Evolutionary conservation across 2,888 invertebrate species (phyloP).

Genomic region (Disparrhopalites patrizii): DNA sequence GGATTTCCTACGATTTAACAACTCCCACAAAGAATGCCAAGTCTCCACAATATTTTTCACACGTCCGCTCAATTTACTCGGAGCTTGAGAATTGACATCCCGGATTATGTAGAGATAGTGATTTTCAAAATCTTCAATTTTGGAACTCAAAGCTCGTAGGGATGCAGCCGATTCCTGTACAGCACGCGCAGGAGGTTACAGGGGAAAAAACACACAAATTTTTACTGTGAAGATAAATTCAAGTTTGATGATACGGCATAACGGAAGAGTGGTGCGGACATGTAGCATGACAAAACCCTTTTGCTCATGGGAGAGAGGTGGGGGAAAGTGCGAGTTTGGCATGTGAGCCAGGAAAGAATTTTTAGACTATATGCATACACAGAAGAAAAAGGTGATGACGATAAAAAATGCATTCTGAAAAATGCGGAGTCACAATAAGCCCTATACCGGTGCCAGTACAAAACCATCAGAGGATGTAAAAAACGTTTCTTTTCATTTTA

Average conservation of each 20-base stretch:
- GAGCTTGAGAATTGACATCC: slow-evolving; percentile 35
- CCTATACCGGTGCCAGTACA: no score
- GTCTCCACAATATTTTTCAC: slow-evolving; percentile 36
- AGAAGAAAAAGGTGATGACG: slow-evolving; percentile 5
- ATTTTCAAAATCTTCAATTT: slow-evolving; percentile 44
- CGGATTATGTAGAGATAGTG: slow-evolving; percentile 42
- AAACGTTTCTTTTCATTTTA: neutral
- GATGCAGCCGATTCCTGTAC: slow-evolving; percentile 33
- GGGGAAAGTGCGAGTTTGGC: neutral
- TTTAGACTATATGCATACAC: slow-evolving; percentile 6
- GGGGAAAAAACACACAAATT: neutral
- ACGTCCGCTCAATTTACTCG: slow-evolving; percentile 36
- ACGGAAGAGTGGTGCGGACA: no score
- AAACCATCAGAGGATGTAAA: no score
- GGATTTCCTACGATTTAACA: slow-evolving; percentile 8
- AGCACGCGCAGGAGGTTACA: neutral
- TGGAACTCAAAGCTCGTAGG: slow-evolving; percentile 37
- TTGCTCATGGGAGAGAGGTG: neutral
- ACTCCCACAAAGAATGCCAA: slow-evolving; percentile 18
- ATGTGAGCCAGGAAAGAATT: slow-evolving; percentile 13
- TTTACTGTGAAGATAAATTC: slow-evolving; percentile 2
- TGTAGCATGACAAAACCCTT: slow-evolving; percentile 7
- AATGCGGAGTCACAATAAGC: no score
- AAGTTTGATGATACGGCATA: slow-evolving; percentile 1
- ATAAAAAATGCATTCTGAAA: neutral